phyloP scores from a whole-genome alignment of 2,888 invertebrate species.

The Oscheius sp. region DNA sequence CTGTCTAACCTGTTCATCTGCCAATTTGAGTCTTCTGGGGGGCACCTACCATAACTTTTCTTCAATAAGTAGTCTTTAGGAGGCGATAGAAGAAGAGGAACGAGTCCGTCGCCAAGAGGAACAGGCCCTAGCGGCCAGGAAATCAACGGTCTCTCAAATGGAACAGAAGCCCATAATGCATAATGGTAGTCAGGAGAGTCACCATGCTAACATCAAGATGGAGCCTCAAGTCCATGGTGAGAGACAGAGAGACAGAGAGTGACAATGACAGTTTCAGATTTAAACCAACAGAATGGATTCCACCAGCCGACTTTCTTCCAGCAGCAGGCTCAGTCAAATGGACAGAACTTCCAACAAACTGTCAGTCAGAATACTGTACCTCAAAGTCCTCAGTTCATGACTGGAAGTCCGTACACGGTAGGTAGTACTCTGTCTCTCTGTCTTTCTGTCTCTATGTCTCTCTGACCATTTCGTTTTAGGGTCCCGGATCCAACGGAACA shows the following conservation, averaged over 20 bases:
- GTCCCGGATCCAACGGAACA: neutral
- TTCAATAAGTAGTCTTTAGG: constrained; percentile 7
- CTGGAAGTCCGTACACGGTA: constrained; percentile 19
- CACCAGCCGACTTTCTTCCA: neutral
- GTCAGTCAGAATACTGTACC: constrained; percentile 1
- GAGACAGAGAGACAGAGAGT: constrained; percentile 2
- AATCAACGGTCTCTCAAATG: neutral
- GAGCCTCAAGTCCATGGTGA: neutral
- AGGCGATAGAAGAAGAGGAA: constrained; percentile 30
- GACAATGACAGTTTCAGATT: neutral
- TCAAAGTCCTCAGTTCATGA: constrained; percentile 26
- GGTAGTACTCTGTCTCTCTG: neutral
- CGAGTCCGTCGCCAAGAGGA: constrained; percentile 30
- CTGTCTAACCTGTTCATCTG: neutral
- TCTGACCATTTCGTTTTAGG: neutral
- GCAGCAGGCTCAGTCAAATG: neutral
- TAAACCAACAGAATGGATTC: neutral
- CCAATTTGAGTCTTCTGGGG: neutral
- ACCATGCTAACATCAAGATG: neutral
- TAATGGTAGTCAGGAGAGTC: neutral
- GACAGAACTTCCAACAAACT: neutral
- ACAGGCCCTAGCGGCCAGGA: constrained; percentile 32
- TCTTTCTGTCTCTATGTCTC: neutral
- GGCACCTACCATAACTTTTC: neutral
- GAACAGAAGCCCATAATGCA: constrained; percentile 14